phyloP scores from a whole-genome alignment of 2,888 invertebrate genomes.

The Ganaspis brasiliensis region DNA sequence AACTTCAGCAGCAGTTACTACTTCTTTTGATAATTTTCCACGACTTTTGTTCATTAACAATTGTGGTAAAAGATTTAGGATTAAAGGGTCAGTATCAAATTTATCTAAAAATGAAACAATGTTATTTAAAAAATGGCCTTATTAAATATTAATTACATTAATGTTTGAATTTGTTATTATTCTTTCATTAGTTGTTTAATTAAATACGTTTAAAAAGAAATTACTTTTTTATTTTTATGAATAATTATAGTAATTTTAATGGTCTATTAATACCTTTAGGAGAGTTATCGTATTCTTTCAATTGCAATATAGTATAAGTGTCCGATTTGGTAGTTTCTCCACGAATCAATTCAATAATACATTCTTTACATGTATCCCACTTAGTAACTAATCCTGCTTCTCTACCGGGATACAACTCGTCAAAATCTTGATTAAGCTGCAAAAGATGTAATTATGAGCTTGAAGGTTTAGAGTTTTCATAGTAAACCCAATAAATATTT shows the following conservation, averaged over 20 bases:
- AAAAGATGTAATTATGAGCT: neutral
- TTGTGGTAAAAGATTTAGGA: neutral
- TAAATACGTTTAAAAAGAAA: too few species aligned
- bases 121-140: neutral
- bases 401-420: conserved; percentile 35
- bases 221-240: too few species aligned
- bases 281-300: neutral
- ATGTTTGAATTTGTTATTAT: too few species aligned
- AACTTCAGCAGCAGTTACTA: neutral
- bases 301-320: neutral
- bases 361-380: conserved; percentile 19
- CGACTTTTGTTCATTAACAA: neutral
- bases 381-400: conserved; percentile 22
- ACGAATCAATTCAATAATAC: conserved; percentile 8
- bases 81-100: neutral
- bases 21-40: neutral
- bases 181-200: neutral
- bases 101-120: neutral
- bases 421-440: conserved; percentile 34
- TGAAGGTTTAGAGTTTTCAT: neutral
- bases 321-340: conserved; percentile 29
- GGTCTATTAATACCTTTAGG: conserved; percentile 13
- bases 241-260: too few species aligned
- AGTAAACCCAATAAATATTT: too few species aligned
- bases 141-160: too few species aligned